phyloP scores from a whole-genome alignment of 2,113 vertebrate genomes.

The Xerus inauris region DNA sequence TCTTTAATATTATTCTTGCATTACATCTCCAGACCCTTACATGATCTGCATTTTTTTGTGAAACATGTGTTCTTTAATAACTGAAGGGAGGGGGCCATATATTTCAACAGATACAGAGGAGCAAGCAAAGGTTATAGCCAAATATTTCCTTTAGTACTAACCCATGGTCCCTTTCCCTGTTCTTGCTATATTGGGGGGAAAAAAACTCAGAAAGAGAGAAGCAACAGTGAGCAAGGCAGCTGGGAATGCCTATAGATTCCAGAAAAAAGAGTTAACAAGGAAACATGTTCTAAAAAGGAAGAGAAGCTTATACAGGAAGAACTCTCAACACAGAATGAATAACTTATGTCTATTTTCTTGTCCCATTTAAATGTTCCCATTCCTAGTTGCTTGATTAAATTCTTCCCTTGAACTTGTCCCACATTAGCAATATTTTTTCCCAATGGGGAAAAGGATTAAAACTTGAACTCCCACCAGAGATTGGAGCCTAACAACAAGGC shows the following conservation, averaged over 20 bases:
- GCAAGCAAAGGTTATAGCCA: neutral
- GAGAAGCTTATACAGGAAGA: neutral
- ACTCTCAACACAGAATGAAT: neutral
- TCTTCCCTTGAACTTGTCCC: neutral
- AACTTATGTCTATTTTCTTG: neutral
- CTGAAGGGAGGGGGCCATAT: neutral
- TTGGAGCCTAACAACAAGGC: neutral
- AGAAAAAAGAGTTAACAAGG: neutral
- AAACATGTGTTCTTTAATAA: neutral
- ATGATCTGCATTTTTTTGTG: neutral
- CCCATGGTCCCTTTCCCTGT: neutral
- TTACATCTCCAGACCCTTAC: neutral
- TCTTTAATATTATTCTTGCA: neutral
- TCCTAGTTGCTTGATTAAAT: neutral
- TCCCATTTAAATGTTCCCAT: neutral
- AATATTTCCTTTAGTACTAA: neutral
- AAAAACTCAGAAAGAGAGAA: neutral
- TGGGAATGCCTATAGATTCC: neutral
- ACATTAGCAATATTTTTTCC: neutral
- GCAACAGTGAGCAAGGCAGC: neutral
- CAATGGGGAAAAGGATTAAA: neutral
- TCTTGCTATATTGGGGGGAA: neutral
- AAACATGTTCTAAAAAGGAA: neutral
- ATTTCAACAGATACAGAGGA: neutral
- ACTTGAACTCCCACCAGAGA: neutral